Evolutionary conservation across 1,140 invertebrate genomes (phyloP), one percentile per base, ranked within the genome.

Genomic region (Choristoneura fumiferana): DNA sequence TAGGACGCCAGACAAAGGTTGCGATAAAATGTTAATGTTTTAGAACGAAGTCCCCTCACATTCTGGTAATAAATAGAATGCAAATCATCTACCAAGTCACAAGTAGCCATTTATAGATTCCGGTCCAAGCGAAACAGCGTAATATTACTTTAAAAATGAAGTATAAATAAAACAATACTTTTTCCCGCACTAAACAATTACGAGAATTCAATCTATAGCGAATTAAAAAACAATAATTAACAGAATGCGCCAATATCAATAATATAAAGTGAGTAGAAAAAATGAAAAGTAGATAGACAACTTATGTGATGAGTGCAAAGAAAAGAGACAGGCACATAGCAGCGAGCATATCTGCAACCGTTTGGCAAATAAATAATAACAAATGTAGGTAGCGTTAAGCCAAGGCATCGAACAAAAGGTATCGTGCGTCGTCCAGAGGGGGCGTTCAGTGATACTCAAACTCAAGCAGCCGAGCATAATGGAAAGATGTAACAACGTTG

Each of bases 21-120:
- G n/a, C 61, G 52, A 57, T 43, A 63, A 17, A 65, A 57, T 10
- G 4, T 54, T 38, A 12, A 57, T 8, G 66, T 63, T 57, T 69
- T 69, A 3, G 65, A 64, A 8, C 68, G 61, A 14, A 70, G 34
- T 12, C 65, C 68, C 37, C 65, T 37, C 5, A 63, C 58, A 13
- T 67, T 63, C 14, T 63, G 57, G 18, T 63, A 63, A 33, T 68
- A 61, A 45, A 69, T 43, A 10, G 37, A 49, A 10, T 15, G 10
- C 0, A 13, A 39, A 13, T 13, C n/a, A 13, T 39, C 1, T 14
- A 13, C 1, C 12, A 4, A 1, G 37, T n/a, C n/a, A n/a, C n/a
- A n/a, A n/a, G n/a, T n/a, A n/a, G n/a, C n/a, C n/a, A n/a, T n/a
- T n/a, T n/a, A n/a, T n/a, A n/a, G n/a, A n/a, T n/a, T n/a, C n/a